Conservation (phyloP, 1,140 invertebrate genomes). For the Drosophila burlai region DNA sequence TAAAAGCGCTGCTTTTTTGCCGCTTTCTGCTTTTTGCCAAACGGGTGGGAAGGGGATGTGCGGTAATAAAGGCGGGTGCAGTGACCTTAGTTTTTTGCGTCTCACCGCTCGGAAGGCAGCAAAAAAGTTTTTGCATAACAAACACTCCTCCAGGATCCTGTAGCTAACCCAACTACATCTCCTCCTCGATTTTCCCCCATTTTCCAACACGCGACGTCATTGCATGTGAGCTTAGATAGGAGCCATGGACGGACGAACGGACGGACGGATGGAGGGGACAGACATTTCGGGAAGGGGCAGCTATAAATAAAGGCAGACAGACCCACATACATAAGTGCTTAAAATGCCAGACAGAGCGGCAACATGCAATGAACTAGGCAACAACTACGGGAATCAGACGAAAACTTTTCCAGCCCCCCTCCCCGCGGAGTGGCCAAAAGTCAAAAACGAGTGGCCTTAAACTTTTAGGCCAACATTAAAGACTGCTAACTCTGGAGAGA, state of each 20-base stretch:
- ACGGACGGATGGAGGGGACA: conserved; percentile 11
- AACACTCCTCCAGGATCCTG: conserved; percentile 45
- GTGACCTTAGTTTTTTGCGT: conserved; percentile 71
- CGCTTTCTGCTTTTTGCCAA: conserved; percentile 11
- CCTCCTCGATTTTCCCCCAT: conserved; percentile 13
- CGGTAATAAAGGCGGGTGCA: conserved; percentile 68
- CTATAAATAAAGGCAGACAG: conserved; percentile 65
- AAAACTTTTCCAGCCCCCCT: conserved; percentile 19
- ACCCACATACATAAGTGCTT: conserved; percentile 62
- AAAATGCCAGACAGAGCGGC: conserved; percentile 78
- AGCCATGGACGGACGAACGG: conserved; percentile 5
- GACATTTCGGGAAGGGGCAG: conserved; percentile 49
- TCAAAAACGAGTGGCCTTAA: conserved; percentile 5
- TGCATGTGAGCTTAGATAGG: conserved; percentile 70
- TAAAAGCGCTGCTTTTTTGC: conserved; percentile 40
- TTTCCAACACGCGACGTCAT: conserved; percentile 66
- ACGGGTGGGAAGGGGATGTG: not conserved
- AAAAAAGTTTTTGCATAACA: conserved; percentile 81
- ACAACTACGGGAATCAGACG: conserved; percentile 35
- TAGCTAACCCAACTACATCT: conserved; percentile 1
- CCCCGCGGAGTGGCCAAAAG: not conserved
- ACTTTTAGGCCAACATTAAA: not conserved
- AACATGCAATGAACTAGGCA: conserved; percentile 78
- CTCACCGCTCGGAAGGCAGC: conserved; percentile 32
- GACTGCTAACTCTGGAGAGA: not conserved